Evolutionary conservation across 2,797 vertebrate species (phyloP), one percentile per base, ranked within the genome.

Genomic region (Euthynnus affinis): DNA sequence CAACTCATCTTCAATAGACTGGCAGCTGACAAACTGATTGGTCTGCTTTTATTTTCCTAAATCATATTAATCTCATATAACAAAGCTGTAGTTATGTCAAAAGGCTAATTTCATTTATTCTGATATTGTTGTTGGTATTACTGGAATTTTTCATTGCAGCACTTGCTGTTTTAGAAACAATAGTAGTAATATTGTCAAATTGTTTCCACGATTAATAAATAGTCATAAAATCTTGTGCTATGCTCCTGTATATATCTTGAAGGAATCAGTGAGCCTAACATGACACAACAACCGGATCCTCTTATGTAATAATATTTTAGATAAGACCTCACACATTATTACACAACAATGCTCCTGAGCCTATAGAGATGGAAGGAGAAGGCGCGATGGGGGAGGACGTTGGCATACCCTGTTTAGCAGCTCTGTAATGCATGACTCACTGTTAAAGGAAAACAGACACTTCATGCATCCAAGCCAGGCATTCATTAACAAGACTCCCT

Each of bases 401-500:
- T 88, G 92, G 87, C 89, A 83, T 75, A 66, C 75, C 59, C 69
- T 72, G 76, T 66, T 84, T 58, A 71, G 69, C 78, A 68, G 82
- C 73, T 82, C 70, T 78, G 68, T 52, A 61, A 34, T 74, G 80
- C 83, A 75, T 90, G 93, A 91, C 75, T 92, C 92, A 93, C 75
- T 17, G 82, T 76, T 82, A 71, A 82, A 89, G 77, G 69, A 84
- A 91, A 90, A 92, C 83, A 91, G 84, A 83, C 74, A 67, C 84
- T 88, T 80, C 58, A 69, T 71, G 74, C 71, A 85, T 83, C 74
- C 53, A 71, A 89, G 83, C 79, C 83, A 86, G 84, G 68, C 78
- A 89, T 81, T 93, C 92, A 94, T 94, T 93, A 94, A 94, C 90
- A 81, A 74, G 88, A 62, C 88, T 89, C 87, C 89, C 91, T 82